Evolutionary conservation across 2,888 invertebrate species (phyloP).

Genomic region (Junonia oenone): DNA sequence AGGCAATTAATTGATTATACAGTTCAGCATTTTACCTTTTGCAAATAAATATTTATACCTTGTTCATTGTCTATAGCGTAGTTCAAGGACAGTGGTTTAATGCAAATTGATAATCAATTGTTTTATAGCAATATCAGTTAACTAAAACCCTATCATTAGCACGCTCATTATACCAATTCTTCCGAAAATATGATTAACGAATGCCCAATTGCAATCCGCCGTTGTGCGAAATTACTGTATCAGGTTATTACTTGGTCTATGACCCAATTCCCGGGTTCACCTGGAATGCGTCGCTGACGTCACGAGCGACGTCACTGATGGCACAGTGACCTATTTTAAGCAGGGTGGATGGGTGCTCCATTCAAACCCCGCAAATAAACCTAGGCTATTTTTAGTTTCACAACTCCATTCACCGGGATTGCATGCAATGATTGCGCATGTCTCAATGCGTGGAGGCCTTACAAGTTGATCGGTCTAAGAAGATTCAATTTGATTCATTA

Average conservation of each 20-base stretch:
- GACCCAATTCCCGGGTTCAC: conserved; percentile 51
- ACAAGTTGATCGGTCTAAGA: background rate
- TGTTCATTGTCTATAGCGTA: background rate
- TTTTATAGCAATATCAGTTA: no score
- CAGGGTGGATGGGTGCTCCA: conserved; percentile 42
- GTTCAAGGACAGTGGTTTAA: background rate
- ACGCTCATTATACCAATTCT: no score
- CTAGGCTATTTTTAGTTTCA: conserved; percentile 58
- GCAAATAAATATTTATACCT: background rate
- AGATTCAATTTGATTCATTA: background rate
- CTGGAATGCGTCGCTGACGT: conserved; percentile 64
- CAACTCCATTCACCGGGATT: conserved; percentile 64
- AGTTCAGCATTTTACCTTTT: background rate
- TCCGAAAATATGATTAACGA: no score
- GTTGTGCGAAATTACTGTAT: background rate
- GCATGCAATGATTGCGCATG: conserved; percentile 26
- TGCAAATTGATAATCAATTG: background rate
- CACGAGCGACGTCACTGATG: conserved; percentile 58
- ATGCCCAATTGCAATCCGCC: no score
- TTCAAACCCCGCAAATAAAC: conserved; percentile 58
- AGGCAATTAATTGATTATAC: background rate
- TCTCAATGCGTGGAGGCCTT: background rate
- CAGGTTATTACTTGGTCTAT: conserved; percentile 23
- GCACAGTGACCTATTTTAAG: conserved; percentile 66
- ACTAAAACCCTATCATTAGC: no score